Percentiles rank a stretch among this genome's conserved stretches.
Conservation (phyloP, 2,113 vertebrate species). For the Ciconia boyciana region DNA sequence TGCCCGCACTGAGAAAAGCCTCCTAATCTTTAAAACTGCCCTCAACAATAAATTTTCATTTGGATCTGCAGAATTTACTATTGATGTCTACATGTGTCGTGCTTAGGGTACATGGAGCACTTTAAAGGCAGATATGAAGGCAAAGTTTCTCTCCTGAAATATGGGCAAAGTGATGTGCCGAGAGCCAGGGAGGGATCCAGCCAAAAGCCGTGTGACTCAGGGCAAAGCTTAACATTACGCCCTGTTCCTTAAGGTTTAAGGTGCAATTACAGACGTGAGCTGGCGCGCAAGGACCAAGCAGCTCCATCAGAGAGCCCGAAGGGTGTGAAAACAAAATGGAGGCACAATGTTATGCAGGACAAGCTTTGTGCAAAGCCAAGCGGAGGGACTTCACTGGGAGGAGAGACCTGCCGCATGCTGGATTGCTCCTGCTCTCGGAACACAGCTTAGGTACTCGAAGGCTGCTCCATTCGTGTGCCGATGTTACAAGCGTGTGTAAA, state of each 20-base stretch:
- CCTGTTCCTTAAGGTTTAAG: background rate
- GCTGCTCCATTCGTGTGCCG: background rate
- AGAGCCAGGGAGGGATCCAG: background rate
- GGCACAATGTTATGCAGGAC: background rate
- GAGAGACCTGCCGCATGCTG: background rate
- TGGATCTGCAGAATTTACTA: background rate
- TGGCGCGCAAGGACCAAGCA: background rate
- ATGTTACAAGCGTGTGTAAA: fast-evolving
- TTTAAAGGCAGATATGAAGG: background rate
- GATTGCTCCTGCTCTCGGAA: background rate
- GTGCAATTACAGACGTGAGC: fast-evolving
- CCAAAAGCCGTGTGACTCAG: fast-evolving
- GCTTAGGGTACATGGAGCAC: background rate
- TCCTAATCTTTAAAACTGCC: background rate
- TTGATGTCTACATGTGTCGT: fast-evolving
- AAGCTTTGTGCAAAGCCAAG: background rate
- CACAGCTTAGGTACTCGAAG: background rate
- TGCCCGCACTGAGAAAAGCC: background rate
- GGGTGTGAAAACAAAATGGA: no score
- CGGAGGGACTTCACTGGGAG: background rate
- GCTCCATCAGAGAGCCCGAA: fast-evolving
- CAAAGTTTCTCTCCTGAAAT: background rate
- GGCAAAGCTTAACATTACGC: background rate
- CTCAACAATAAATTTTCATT: background rate
- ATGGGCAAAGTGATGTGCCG: fast-evolving